Evolutionary conservation across 2,113 vertebrate genomes (phyloP).

Genomic region (Nipponia nippon): DNA sequence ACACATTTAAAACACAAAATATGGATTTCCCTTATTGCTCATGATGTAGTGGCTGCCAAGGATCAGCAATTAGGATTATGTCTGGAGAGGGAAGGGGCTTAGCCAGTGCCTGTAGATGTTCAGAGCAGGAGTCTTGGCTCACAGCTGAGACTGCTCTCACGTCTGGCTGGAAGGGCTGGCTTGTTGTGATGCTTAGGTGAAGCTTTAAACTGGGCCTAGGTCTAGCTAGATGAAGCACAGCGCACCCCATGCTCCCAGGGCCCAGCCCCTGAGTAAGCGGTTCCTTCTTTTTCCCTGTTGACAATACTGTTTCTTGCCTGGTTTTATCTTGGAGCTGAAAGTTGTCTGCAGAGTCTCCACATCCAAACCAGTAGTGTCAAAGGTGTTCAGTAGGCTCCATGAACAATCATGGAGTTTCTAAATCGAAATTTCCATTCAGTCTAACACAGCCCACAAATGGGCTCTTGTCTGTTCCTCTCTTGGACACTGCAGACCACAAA

Average conservation of each 20-base stretch:
- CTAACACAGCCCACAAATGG: not conserved
- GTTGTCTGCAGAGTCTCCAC: not conserved
- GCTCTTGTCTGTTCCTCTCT: not conserved
- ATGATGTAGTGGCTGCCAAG: constrained; percentile 14
- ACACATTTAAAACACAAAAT: constrained; percentile 63
- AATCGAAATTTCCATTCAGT: not conserved
- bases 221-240: not conserved
- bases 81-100: constrained; percentile 5
- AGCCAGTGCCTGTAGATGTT: not conserved
- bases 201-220: not conserved
- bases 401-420: not conserved
- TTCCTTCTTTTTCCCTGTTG: not conserved
- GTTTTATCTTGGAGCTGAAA: not conserved
- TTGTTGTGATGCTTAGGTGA: not conserved
- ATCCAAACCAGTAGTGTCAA: not conserved
- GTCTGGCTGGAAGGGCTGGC: not conserved
- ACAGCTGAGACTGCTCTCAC: accelerated
- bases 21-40: constrained; percentile 61
- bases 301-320: not conserved
- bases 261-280: accelerated
- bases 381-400: accelerated
- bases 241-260: accelerated
- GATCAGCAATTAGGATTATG: constrained; percentile 7
- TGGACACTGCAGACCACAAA: not conserved
- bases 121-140: not conserved